These are phyloP conservation scores for Polyodon spathula DNA, from an alignment of 2,113 vertebrate species.

Conservation along the genomic window DNA sequence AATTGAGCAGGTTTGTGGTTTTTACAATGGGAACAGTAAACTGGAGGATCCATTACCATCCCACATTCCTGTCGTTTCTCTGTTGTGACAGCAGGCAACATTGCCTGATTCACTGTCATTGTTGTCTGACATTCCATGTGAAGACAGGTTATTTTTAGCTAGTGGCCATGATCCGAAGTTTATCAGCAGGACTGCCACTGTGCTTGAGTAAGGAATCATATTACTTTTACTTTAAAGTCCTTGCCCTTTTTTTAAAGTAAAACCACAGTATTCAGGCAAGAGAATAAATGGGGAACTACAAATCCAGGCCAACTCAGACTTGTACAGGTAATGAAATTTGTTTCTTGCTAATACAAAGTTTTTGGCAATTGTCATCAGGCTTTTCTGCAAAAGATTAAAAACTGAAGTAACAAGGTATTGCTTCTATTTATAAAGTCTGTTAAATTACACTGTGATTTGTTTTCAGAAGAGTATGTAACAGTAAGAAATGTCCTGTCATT, in stretches of 20 bases:
- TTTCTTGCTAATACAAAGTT: constrained; percentile 21
- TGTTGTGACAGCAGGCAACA: constrained; percentile 2
- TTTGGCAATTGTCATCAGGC: not conserved
- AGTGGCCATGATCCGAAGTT: constrained; percentile 55
- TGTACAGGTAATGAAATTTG: constrained; percentile 76
- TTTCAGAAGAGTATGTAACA: too few species aligned
- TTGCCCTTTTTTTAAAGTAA: constrained; percentile 41
- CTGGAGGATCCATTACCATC: too few species aligned
- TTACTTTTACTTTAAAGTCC: constrained; percentile 27
- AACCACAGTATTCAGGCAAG: constrained; percentile 28
- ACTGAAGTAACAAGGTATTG: too few species aligned
- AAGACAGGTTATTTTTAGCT: constrained; percentile 82
- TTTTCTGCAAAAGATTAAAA: too few species aligned
- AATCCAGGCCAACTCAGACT: constrained; percentile 89
- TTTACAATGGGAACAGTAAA: too few species aligned
- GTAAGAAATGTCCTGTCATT: too few species aligned
- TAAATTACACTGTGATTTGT: too few species aligned
- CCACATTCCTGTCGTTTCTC: not conserved
- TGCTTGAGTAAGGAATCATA: constrained; percentile 52
- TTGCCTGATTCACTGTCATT: constrained; percentile 51
- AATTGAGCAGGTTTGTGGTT: too few species aligned
- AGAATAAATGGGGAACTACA: constrained; percentile 87
- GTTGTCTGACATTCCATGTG: constrained; percentile 72
- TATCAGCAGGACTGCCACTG: constrained; percentile 56
- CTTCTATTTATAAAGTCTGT: too few species aligned